phyloP scores from a whole-genome alignment of 2,113 vertebrate species.

The Gallinago media region DNA sequence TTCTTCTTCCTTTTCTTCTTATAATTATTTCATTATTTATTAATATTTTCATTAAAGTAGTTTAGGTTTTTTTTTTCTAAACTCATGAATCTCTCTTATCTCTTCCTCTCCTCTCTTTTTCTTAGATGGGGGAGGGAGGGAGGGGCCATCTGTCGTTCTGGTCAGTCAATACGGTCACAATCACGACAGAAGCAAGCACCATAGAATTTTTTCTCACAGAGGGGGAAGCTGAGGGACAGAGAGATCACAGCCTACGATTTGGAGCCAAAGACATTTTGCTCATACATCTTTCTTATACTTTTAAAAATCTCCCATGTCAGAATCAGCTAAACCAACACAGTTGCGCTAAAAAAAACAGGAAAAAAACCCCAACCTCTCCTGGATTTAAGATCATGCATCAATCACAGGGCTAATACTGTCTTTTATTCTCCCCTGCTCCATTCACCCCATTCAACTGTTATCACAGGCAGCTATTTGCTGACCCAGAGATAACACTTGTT shows the following conservation, averaged over 20 bases:
- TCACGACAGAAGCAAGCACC: not conserved
- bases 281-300: not conserved
- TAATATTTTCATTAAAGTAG: too few species aligned
- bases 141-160: too few species aligned
- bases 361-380: not conserved
- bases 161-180: too few species aligned
- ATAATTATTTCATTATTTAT: too few species aligned
- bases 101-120: too few species aligned
- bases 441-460: not conserved
- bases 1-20: too few species aligned
- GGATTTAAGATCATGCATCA: not conserved
- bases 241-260: not conserved
- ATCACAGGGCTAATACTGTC: not conserved
- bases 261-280: not conserved
- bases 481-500: not conserved
- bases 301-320: not conserved
- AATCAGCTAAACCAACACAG: not conserved
- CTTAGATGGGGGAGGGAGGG: too few species aligned
- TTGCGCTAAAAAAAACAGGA: not conserved
- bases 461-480: not conserved
- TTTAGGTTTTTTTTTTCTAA: too few species aligned
- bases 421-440: not conserved
- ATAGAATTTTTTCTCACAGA: not conserved
- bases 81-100: too few species aligned
- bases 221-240: not conserved